These are phyloP conservation scores for Dendrolimus houi DNA, from an alignment of 2,888 invertebrate genomes.

Conservation along the genomic window DNA sequence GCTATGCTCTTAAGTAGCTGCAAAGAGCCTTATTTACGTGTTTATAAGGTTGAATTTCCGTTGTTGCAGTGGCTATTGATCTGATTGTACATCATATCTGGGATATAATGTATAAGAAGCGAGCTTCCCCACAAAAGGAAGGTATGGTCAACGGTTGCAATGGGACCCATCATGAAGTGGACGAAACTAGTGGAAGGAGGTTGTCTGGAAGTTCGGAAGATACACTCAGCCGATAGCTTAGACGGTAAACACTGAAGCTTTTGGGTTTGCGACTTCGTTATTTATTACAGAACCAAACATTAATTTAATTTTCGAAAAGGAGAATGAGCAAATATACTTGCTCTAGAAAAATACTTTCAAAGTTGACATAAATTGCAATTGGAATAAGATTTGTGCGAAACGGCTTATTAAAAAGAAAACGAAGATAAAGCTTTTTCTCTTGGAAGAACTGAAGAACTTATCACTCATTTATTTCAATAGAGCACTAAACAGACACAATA, in stretches of 20 bases:
- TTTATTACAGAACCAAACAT: no score
- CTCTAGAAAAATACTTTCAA: no score
- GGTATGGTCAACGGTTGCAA: conserved; percentile 50
- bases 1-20: conserved; percentile 75
- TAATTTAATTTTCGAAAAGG: no score
- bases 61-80: conserved; percentile 98
- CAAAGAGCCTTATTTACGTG: conserved; percentile 24
- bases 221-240: conserved; percentile 68
- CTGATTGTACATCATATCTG: conserved; percentile 99
- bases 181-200: conserved; percentile 43
- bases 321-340: no score
- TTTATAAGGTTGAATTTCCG: conserved; percentile 60
- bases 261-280: conserved; percentile 7
- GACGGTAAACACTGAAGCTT: conserved; percentile 2
- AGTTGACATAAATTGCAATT: no score
- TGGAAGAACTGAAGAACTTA: no score
- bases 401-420: no score
- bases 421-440: no score
- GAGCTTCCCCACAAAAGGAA: conserved; percentile 26
- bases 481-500: no score
- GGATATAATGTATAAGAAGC: conserved; percentile 88
- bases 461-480: no score
- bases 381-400: no score
- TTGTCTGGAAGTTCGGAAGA: conserved; percentile 69
- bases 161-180: conserved; percentile 45